Base-by-base conservation (phyloP, 1,140 invertebrate species). In the Cephus cinctus region DNA sequence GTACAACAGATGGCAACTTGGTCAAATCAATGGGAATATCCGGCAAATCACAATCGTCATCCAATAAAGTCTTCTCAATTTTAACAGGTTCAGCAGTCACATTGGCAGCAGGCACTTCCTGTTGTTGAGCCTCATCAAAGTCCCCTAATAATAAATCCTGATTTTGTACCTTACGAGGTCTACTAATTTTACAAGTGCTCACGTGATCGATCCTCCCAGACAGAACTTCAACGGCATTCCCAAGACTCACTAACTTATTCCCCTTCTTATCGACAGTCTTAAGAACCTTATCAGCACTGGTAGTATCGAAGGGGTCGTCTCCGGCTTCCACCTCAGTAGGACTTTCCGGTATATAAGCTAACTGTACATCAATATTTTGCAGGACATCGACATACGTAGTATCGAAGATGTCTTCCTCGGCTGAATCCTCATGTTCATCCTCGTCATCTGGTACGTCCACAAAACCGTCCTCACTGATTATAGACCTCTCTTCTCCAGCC, bases 271-370 rank as follows among this genome's bases (percentile, higher is more conserved):
- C 85, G 40, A 84, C 81, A 5, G 86, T 86, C 68, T 88, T 86
- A 1, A 94, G 87, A 18, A 93, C 82, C 59, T 87, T 88, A 45
- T 92, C 90, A 20, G 90, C 90, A 52, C 84, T 89, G 1, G 89
- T 88, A 9, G 91, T 94, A 61, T 94, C 91, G 65, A 94, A 94
- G 0, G 88, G 88, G 78, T 91, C 89, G 59, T 86, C 85, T 36
- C 84, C 84, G 38, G 81, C 63, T 36, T 82, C 80, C 49, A 88
- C 82, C 21, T 87, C 78, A 2, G 84, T 86, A 4, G 90, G 91
- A 61, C 89, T 84, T 27, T 85, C 90, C 3, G 92, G 90, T 42
- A 94, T 90, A 55, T 92, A 91, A 5, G 86, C 88, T 71, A 94
- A 79, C 78, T 90, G 89, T 8, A 94, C 82, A 65, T 93, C 89